Percentiles rank a stretch among this genome's conserved stretches.
Evolutionary conservation across 2,113 vertebrate genomes (phyloP).

Genomic region (Carassius carassius): DNA sequence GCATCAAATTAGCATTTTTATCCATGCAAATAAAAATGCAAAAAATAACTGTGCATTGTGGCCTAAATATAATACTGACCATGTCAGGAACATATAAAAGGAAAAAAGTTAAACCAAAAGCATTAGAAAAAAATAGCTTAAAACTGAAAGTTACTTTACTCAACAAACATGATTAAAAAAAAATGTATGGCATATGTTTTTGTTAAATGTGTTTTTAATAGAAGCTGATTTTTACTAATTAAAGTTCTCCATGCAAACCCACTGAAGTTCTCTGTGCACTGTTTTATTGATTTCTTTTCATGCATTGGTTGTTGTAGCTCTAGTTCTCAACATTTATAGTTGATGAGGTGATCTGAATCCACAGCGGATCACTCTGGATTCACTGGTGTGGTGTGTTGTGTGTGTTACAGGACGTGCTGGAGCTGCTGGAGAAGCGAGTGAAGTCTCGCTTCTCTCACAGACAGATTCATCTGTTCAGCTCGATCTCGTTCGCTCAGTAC

Average conservation of each 20-base stretch:
- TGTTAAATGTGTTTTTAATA: background rate
- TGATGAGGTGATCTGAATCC: background rate
- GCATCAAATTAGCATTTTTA: too few relatives aligned
- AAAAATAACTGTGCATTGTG: background rate
- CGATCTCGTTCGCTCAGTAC: constrained; percentile 82
- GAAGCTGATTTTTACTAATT: background rate
- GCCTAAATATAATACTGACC: background rate
- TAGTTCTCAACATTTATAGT: background rate
- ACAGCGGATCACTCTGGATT: background rate
- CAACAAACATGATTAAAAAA: background rate
- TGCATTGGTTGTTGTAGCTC: background rate
- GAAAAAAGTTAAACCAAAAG: background rate
- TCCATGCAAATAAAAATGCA: background rate
- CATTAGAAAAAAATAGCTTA: background rate
- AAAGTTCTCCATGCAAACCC: background rate
- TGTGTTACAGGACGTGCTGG: constrained; percentile 86
- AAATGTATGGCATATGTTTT: background rate
- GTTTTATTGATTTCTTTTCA: background rate
- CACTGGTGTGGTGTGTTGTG: background rate
- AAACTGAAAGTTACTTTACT: background rate
- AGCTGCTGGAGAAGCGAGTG: constrained; percentile 96
- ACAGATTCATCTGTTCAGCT: constrained; percentile 88
- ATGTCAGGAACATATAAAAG: background rate
- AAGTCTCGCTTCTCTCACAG: constrained; percentile 97
- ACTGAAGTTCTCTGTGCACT: too few relatives aligned